A percentile compares a stretch with the other conserved stretches of the same genome.
phyloP scores from a whole-genome alignment of 2,888 invertebrate genomes.

The Melinaea marsaeus region DNA sequence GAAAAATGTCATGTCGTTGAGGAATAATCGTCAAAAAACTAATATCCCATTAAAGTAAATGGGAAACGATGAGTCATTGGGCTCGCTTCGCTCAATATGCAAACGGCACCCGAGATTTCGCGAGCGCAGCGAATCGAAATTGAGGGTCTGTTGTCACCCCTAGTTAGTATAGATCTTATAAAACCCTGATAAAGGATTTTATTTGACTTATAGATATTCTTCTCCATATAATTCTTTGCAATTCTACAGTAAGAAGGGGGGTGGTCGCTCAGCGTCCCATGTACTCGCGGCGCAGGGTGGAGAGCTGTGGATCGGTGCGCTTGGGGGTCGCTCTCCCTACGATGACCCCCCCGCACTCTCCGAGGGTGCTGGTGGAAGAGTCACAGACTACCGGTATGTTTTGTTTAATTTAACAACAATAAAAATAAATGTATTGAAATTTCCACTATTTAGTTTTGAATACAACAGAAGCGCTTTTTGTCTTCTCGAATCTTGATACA shows the following conservation, averaged over 20 bases:
- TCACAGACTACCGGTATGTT: constrained; percentile 89
- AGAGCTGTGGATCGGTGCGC: constrained; percentile 95
- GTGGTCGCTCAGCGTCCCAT: constrained; percentile 93
- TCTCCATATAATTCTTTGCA: constrained; percentile 74
- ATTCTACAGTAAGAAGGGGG: constrained; percentile 83
- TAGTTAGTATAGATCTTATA: too few species aligned
- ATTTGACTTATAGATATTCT: too few species aligned
- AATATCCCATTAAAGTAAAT: too few species aligned
- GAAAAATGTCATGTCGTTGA: too few species aligned
- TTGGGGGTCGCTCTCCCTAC: constrained; percentile 90
- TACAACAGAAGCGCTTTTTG: background rate
- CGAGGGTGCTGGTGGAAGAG: constrained; percentile 95
- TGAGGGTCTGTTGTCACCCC: too few species aligned
- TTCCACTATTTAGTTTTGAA: background rate
- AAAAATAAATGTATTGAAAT: background rate
- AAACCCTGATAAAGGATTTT: too few species aligned
- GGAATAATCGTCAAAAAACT: too few species aligned
- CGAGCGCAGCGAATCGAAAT: too few species aligned
- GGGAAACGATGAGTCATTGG: too few species aligned
- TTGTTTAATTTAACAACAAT: background rate
- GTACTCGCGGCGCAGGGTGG: constrained; percentile 96
- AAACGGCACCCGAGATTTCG: too few species aligned
- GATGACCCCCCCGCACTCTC: constrained; percentile 97
- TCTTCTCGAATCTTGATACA: too few species aligned
- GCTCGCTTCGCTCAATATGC: too few species aligned